phyloP scores from a whole-genome alignment of 2,113 vertebrate species.

The Urocitellus parryii region DNA sequence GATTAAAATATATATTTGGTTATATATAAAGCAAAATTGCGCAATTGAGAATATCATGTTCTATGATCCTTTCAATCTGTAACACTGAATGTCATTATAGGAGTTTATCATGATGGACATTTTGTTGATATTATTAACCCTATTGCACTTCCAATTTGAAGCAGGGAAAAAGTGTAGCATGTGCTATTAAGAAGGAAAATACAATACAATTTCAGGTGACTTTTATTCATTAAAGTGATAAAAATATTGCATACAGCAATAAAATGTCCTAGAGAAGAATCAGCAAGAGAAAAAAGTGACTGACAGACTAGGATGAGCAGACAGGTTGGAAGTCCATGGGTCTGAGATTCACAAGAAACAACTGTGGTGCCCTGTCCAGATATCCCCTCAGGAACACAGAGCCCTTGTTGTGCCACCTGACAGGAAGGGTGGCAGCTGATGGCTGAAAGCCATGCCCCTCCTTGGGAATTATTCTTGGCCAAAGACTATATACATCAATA shows the following conservation, averaged over 20 bases:
- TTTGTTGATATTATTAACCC: not conserved
- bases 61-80: not conserved
- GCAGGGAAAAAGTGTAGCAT: not conserved
- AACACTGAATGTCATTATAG: not conserved
- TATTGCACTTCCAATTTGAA: not conserved
- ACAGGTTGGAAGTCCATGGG: not conserved
- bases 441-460: not conserved
- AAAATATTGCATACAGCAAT: not conserved
- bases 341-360: not conserved
- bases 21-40: not conserved
- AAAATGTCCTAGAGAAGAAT: not conserved
- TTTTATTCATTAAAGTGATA: not conserved
- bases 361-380: rapidly evolving
- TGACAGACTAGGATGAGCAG: not conserved
- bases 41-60: not conserved
- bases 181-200: not conserved
- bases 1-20: not conserved
- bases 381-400: not conserved
- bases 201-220: not conserved
- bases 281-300: not conserved
- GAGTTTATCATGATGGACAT: not conserved
- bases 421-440: not conserved
- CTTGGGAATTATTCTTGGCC: not conserved
- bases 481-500: not conserved
- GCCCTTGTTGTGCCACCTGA: not conserved